Evolutionary conservation across 2,888 invertebrate species (phyloP), one percentile per base, ranked within the genome.

Genomic region (Eremobia ochroleuca): DNA sequence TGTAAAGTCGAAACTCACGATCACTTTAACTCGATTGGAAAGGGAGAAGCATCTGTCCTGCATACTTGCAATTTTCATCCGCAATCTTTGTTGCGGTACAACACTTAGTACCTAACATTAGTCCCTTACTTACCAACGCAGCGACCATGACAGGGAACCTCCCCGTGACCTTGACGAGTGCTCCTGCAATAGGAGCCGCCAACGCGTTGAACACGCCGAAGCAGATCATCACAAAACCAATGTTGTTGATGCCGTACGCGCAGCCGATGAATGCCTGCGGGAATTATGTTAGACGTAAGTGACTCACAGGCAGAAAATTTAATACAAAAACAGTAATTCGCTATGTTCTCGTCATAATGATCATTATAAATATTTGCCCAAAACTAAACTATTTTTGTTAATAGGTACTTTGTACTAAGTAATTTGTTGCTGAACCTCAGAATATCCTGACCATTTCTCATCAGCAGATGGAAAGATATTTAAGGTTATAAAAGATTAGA

Each of bases 141-240:
- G 98, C 97, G 25, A 97, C 95, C 96, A 99, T 98, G 77, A 99
- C 97, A 0, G 98, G 98, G 69, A 97, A 97, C 62, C 99, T 97
- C 1, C 99, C 99, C 0, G 98, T 98, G 83, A 98, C 94, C 93
- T 98, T 98, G 74, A 98, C 98, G 43, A 99, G 92, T 0, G 98
- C 97, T 1, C 99, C 99, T 0, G 98, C 98, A 18, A 98, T 94
- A 0, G 98, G 97, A 0, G 99, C 99, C 0, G 98, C 98, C n/a
- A 99, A 93, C 0, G 99, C 99, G 92, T 99, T 99, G 87, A 98
- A 98, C 13, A 98, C 97, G 0, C 99, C 99, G 93, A 99, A 99
- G 92, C 99, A 98, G 83, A 99, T 99, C 98, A 99, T 98, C 73
- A 99, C 99, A 92, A 98, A 99, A 0, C 99, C 99, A 72, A 99